Evolutionary conservation across 2,113 vertebrate species (phyloP).

Genomic region (Anas platyrhynchos): DNA sequence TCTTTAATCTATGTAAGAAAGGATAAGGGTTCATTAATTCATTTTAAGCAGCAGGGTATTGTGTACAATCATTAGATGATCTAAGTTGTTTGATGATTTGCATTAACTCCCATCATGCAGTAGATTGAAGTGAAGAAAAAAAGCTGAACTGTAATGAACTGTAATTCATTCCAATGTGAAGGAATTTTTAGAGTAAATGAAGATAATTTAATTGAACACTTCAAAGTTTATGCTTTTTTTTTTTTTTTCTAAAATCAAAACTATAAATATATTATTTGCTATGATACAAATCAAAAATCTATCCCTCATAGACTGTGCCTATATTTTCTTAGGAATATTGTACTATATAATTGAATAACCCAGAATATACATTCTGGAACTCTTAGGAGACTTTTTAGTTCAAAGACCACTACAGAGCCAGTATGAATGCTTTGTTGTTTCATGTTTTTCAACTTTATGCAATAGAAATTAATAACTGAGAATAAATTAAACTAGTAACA

Average conservation of each 20-base stretch:
- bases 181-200: not conserved
- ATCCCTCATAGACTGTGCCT: not conserved
- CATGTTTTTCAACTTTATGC: slow-evolving; percentile 10
- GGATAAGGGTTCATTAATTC: not conserved
- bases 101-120: not conserved
- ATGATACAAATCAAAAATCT: not conserved
- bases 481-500: slow-evolving; percentile 36
- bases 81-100: not conserved
- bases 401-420: not conserved
- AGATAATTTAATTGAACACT: not conserved
- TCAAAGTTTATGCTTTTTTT: not conserved
- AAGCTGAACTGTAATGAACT: not conserved
- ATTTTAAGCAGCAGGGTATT: not conserved
- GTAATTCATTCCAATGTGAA: not conserved
- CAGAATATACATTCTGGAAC: not conserved
- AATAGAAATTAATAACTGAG: slow-evolving; percentile 2
- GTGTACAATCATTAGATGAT: not conserved
- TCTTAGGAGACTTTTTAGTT: slow-evolving; percentile 17
- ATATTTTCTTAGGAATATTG: not conserved
- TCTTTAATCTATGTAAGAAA: not conserved
- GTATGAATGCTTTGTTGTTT: not conserved
- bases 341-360: not conserved
- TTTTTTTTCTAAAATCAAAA: not conserved
- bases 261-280: not conserved
- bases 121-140: not conserved